Evolutionary conservation across 2,888 invertebrate species (phyloP), one percentile per base, ranked within the genome.

Genomic region (Pollenia amentaria): DNA sequence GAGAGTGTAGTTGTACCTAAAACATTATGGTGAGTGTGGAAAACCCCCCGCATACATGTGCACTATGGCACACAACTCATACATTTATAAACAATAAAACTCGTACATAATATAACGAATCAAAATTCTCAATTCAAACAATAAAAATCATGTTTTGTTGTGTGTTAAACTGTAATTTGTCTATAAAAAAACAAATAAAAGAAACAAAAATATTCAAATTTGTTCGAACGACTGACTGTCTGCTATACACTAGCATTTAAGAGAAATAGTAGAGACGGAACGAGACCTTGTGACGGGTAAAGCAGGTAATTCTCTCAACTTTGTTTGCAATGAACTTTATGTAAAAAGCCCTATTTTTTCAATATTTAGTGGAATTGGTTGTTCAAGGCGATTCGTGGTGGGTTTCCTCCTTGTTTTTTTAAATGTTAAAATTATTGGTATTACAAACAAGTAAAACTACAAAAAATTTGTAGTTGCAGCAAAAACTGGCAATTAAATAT

Each of bases 1-100:
- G 48, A 70, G 57, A 79, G 60, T 79, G 84, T 79, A 51, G 70
- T 76, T 85, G 70, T 70, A 80, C 70, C 65, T 67, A 38, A 72
- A 77, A 38, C 11, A 44, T 10, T 72, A 42, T 21, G 12, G 42
- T 64, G 21, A 18, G 14, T 60, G 21, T 16, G 9, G 75, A 16
- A 44, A 53, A 51, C 51, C 42, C 21, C 21, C 29, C 40, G 10
- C 18, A 10, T 10, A 29, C n/a, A 38, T 6, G 16, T 11, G 46
- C 51, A 38, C 29, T 55, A 9, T 21, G 12, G 29, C 51, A 67
- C 48, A 38, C 16, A 69, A 46, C 14, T 11, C 51, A 21, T 16
- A 62, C 67, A 29, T 40, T 46, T 4, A 14, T 9, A 21, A 9
- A n/a, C n/a, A 51, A 55, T 12, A 57, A 16, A 69, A 60, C 14